Conservation (phyloP, 2,113 vertebrate species). For the Podocnemis expansa region DNA sequence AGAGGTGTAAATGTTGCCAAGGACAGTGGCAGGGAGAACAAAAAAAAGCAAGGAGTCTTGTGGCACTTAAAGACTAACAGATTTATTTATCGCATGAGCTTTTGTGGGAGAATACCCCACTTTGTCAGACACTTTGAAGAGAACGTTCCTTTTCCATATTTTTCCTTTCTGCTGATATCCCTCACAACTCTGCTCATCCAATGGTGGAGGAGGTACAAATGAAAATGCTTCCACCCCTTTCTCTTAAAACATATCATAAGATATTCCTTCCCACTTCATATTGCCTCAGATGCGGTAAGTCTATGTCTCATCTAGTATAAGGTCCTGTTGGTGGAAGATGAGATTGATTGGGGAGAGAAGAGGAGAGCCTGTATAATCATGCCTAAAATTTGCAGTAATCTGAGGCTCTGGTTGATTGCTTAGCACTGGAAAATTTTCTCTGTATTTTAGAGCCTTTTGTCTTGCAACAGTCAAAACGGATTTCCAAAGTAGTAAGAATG, state of each 20-base stretch:
- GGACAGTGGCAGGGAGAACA: neutral
- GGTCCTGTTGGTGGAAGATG: neutral
- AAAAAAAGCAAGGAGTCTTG: no score
- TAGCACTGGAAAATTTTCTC: neutral
- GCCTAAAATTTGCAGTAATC: neutral
- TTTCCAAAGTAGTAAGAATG: neutral
- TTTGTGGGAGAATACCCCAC: no score
- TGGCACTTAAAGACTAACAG: no score
- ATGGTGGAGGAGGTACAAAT: neutral
- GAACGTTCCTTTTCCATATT: neutral
- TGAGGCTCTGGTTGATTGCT: neutral
- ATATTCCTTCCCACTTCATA: neutral
- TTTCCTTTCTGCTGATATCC: neutral
- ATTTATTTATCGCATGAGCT: no score
- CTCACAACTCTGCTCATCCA: neutral
- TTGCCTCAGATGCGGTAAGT: neutral
- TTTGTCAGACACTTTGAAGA: no score
- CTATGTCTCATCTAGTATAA: neutral
- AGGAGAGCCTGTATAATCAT: neutral
- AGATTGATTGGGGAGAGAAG: neutral
- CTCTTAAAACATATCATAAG: neutral
- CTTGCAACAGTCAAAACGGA: neutral
- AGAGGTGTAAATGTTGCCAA: neutral
- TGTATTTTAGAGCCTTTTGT: neutral
- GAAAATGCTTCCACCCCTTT: neutral